Percentiles rank a stretch among this genome's conserved stretches.
These are phyloP conservation scores for Sardina pilchardus DNA, from an alignment of 2,113 vertebrate species.

Conservation along the genomic window DNA sequence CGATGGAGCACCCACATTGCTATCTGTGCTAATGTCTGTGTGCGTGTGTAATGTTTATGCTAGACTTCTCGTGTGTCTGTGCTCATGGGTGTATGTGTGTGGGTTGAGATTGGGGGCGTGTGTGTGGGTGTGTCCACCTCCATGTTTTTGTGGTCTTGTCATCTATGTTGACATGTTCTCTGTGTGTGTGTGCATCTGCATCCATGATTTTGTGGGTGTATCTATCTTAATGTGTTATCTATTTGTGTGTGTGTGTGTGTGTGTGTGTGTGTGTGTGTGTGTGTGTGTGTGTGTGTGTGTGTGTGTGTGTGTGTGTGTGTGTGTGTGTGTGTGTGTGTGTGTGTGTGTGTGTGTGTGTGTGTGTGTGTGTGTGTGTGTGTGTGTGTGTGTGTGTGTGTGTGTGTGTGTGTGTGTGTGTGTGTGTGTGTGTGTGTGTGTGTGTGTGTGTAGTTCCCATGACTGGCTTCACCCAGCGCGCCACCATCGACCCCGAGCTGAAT, in stretches of 20 bases:
- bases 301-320: background rate
- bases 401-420: background rate
- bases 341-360: background rate
- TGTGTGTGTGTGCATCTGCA: background rate
- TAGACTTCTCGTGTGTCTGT: no score
- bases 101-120: background rate
- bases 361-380: background rate
- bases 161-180: no score
- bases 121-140: background rate
- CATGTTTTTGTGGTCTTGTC: background rate
- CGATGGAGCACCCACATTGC: no score
- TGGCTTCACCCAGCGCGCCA: constrained; percentile 96
- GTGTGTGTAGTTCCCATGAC: constrained; percentile 90
- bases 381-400: background rate
- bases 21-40: background rate
- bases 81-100: background rate
- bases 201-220: background rate
- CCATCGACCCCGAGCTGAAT: constrained; percentile 96
- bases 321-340: background rate
- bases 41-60: no score
- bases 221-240: background rate
- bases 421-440: constrained; percentile 4
- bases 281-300: background rate
- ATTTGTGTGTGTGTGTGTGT: no score
- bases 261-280: no score